Evolutionary conservation across 2,888 invertebrate species (phyloP).

Genomic region (Andrena praecox): DNA sequence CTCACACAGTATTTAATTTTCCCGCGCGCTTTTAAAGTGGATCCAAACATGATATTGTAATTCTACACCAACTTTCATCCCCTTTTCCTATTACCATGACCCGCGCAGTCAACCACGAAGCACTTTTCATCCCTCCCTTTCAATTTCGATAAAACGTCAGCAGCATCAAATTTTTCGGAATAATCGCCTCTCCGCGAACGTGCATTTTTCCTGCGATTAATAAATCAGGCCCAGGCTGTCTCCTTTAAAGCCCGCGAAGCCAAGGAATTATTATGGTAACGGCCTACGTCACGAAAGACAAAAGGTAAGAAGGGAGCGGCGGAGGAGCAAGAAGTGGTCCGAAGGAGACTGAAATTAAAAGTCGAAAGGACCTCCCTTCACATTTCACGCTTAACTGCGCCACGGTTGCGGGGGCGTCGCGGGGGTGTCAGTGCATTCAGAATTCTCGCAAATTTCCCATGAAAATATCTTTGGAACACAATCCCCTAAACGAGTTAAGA

Average conservation of each 20-base stretch:
- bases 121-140: not conserved
- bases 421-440: conserved; percentile 14
- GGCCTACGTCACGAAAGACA: conserved; percentile 21
- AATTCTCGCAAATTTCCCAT: not conserved
- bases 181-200: not conserved
- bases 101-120: too few species aligned
- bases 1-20: too few species aligned
- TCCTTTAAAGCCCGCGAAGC: conserved; percentile 26
- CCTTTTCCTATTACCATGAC: too few species aligned
- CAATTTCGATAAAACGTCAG: not conserved
- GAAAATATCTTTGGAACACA: not conserved
- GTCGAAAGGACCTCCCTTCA: conserved; percentile 29
- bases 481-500: not conserved
- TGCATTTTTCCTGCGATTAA: conserved; percentile 29
- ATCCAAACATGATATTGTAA: not conserved
- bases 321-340: conserved; percentile 28
- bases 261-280: conserved; percentile 55
- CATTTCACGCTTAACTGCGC: conserved; percentile 38
- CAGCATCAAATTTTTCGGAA: not conserved
- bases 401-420: not conserved
- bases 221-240: conserved; percentile 28
- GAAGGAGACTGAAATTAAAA: conserved; percentile 50
- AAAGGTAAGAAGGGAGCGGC: conserved; percentile 9
- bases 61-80: not conserved
- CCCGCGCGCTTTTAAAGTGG: too few species aligned